A percentile compares a stretch with the other conserved stretches of the same genome.
phyloP scores from a whole-genome alignment of 2,888 invertebrate genomes.

The Osedax fenrisi region DNA sequence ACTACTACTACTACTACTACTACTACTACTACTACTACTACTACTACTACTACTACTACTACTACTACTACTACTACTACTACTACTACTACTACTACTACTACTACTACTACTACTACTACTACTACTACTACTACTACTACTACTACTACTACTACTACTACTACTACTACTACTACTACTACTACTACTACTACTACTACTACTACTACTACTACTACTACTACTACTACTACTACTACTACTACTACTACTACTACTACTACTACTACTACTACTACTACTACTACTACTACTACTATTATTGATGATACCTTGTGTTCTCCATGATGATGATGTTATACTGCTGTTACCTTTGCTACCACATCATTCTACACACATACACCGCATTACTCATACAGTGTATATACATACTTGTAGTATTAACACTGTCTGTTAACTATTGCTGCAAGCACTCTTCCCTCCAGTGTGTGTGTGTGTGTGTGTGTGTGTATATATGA shows the following conservation, averaged over 20 bases:
- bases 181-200: background rate
- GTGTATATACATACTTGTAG: no score
- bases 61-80: background rate
- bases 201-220: background rate
- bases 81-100: background rate
- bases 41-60: background rate
- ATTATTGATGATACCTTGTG: background rate
- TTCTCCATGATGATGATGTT: no score
- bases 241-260: background rate
- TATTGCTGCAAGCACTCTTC: no score
- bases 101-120: background rate
- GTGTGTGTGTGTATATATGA: no score
- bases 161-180: background rate
- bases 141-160: background rate
- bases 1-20: background rate
- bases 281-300: background rate
- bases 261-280: background rate
- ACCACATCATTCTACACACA: no score
- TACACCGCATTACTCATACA: no score
- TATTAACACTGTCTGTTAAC: no score
- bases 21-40: background rate
- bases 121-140: background rate
- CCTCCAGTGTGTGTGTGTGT: no score
- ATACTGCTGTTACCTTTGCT: background rate
- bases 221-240: background rate